Conservation (phyloP, 2,888 invertebrate species). For the Meiosimyza decipiens region DNA sequence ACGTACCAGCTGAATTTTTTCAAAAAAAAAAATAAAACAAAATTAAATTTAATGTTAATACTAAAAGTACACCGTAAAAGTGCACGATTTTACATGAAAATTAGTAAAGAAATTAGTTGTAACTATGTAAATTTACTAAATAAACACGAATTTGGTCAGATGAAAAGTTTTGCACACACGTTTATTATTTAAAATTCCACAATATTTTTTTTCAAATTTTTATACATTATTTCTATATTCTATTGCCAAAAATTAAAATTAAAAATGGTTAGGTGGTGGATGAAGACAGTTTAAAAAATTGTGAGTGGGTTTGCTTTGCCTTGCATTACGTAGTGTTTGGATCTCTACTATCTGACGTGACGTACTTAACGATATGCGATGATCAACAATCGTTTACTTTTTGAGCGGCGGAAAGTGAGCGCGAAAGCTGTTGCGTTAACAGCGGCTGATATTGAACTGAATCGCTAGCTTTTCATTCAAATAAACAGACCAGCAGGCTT, state of each 20-base stretch:
- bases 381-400: conserved; percentile 18
- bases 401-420: conserved; percentile 7
- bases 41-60: too few relatives aligned
- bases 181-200: not conserved
- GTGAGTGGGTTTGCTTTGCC: not conserved
- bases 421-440: conserved; percentile 19
- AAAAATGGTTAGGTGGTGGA: not conserved
- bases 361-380: not conserved
- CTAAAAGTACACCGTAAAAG: too few relatives aligned
- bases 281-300: not conserved
- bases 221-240: not conserved
- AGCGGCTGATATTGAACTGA: conserved; percentile 41
- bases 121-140: too few relatives aligned
- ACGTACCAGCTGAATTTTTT: not conserved
- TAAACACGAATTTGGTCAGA: too few relatives aligned
- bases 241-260: not conserved
- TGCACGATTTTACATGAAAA: too few relatives aligned
- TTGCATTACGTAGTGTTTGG: conserved; percentile 13
- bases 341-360: conserved; percentile 14
- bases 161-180: not conserved
- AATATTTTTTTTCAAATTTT: not conserved
- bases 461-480: conserved; percentile 18
- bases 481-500: not conserved
- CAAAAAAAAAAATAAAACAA: too few relatives aligned
- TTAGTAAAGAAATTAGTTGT: too few relatives aligned